Percentiles rank a stretch among this genome's conserved stretches.
Evolutionary conservation across 2,797 vertebrate genomes (phyloP).

Genomic region (Scyliorhinus canicula): DNA sequence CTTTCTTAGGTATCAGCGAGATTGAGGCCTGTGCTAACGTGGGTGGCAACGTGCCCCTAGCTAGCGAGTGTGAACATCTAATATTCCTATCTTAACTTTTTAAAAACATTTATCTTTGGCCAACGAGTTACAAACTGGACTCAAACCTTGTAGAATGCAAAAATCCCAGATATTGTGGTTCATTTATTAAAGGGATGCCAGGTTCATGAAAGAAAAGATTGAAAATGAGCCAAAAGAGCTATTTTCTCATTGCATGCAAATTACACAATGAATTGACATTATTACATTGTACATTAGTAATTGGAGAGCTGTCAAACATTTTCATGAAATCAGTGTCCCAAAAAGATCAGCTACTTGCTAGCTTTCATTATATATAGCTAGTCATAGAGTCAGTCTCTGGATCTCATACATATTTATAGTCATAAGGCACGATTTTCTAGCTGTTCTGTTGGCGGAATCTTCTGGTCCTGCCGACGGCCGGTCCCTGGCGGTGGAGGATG

Average conservation of each 20-base stretch:
- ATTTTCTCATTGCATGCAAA: background rate
- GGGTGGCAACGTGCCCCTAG: too few species aligned
- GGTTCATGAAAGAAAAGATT: background rate
- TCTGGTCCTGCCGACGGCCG: too few species aligned
- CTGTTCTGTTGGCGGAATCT: too few species aligned
- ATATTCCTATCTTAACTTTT: background rate
- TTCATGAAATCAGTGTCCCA: background rate
- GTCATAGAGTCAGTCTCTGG: too few species aligned
- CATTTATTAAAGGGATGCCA: background rate
- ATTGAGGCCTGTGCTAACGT: too few species aligned
- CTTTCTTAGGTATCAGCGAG: too few species aligned
- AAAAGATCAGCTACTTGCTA: background rate
- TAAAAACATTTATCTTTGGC: background rate
- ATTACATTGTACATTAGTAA: background rate
- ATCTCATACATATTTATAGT: too few species aligned
- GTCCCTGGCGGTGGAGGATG: too few species aligned
- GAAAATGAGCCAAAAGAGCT: background rate
- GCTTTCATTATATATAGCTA: background rate
- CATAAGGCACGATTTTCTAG: too few species aligned
- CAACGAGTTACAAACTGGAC: background rate
- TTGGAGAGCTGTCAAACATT: background rate
- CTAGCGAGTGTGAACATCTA: too few species aligned
- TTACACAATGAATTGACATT: background rate
- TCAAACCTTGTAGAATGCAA: background rate
- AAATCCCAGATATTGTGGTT: background rate